Evolutionary conservation across 23 tunicate species (phyloP), one percentile per base, ranked within the genome.

Genomic region (Oikopleura vanhoeffeni): DNA sequence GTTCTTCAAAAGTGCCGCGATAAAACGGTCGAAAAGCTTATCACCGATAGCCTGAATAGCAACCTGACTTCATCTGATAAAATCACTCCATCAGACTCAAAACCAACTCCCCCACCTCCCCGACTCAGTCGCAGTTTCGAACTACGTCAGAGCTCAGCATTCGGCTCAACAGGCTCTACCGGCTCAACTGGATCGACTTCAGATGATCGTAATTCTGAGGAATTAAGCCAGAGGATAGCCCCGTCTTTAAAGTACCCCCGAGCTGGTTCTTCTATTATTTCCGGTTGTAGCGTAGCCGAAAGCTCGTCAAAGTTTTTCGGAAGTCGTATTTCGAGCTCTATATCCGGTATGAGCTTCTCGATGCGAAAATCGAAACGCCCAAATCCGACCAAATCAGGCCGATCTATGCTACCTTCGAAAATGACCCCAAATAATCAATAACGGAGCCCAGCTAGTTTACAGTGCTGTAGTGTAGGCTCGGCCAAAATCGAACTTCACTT

Each of bases 131-230:
- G 34, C 79, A 2, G 4, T 24, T 30, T 13, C 2, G 27, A 18
- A 13, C 36, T 18, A 3, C 79, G 35, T 2, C 34, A 18, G 38
- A 18, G 36, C 38, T 2, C 35, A 18, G 38, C 79, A 18, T 30
- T 71, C 32, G 79, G 79, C 2, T 71, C 79, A 32, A 71, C 79
- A 2, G 79, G 79, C 79, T 71, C 79, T 4, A 71, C 79, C 36
- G 79, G 79, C 34, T 18, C 27, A 2, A 13, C 79, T 71, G 27
- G 27, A 13, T 13, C 79, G 2, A 13, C 79, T 3, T 13, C 34
- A 3, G 79, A 71, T 32, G 79, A 30, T 18, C 79, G 79, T 3
- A 3, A 2, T 32, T 71, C 79, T 30, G 79, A 71, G 35, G 79
- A 71, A 2, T 30, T 71, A 13, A 13, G 34, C 32, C 79, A 71